Evolutionary conservation across 2,888 invertebrate species (phyloP).

Genomic region (Cacoxenus indagator): DNA sequence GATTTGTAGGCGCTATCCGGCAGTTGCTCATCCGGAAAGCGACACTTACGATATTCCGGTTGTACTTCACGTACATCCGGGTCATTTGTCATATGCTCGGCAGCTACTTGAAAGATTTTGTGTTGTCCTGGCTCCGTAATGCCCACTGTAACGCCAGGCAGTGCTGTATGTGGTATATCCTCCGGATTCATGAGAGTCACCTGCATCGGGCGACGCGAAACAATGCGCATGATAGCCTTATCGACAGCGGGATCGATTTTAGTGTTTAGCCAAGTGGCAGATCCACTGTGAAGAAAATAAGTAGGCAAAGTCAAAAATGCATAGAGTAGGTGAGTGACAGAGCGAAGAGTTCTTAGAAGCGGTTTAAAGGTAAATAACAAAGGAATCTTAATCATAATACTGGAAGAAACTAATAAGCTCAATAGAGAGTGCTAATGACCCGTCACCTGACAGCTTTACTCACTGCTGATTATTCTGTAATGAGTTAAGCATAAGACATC

Average conservation of each 20-base stretch:
- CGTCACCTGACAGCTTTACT: conserved; percentile 13
- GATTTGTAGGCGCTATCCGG: conserved; percentile 74
- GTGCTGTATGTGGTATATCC: conserved; percentile 60
- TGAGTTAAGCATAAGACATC: conserved; percentile 76
- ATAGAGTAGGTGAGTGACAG: not conserved
- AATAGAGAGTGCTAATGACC: not conserved
- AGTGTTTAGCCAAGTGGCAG: conserved; percentile 59
- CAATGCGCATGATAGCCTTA: conserved; percentile 48
- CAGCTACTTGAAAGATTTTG: conserved; percentile 66
- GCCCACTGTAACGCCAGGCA: conserved; percentile 41
- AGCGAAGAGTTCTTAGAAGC: not conserved
- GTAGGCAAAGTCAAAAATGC: not conserved
- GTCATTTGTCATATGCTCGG: conserved; percentile 78
- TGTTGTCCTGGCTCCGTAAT: conserved; percentile 38
- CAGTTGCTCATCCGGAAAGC: conserved; percentile 77
- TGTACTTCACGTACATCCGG: conserved; percentile 74
- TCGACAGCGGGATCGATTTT: conserved; percentile 51
- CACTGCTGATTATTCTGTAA: conserved; percentile 73
- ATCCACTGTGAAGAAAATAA: no score
- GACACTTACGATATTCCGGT: conserved; percentile 77
- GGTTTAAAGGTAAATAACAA: not conserved
- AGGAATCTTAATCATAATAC: no score
- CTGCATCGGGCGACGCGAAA: conserved; percentile 42
- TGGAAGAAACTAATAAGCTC: not conserved
- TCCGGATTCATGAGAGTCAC: conserved; percentile 62